Conservation (phyloP, 2,113 vertebrate species). For the Lanius collurio region DNA sequence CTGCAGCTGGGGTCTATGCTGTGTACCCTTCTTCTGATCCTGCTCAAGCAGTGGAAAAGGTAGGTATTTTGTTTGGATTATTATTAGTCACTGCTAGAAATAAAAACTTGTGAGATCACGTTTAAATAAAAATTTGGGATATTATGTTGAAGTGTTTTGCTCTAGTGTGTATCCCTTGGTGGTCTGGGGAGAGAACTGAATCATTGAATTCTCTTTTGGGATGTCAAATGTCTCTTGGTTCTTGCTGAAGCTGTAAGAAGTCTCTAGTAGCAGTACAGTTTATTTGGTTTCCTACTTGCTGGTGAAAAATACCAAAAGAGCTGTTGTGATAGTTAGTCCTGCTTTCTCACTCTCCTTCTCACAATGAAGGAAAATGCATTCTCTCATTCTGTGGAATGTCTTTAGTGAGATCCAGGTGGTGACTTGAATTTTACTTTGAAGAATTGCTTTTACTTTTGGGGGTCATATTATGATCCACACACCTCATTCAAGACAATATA, state of each 20-base stretch:
- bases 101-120: neutral
- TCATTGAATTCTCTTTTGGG: neutral
- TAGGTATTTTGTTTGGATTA: conserved; percentile 49
- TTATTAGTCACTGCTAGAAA: neutral
- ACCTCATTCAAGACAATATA: neutral
- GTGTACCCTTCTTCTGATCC: conserved; percentile 89
- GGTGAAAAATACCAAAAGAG: neutral
- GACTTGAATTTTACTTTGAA: neutral
- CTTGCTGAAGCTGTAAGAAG: neutral
- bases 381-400: neutral
- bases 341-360: neutral
- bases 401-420: neutral
- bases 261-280: neutral
- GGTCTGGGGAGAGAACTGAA: neutral
- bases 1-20: conserved; percentile 93
- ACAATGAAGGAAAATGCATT: neutral
- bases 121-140: neutral
- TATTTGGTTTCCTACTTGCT: neutral
- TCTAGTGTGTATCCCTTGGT: neutral
- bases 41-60: conserved; percentile 93
- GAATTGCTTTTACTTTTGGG: neutral
- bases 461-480: neutral
- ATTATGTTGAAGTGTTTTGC: neutral
- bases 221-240: neutral
- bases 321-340: neutral